Base-by-base conservation (phyloP, 1,140 invertebrate genomes). In the Rhopalosiphum maidis region DNA sequence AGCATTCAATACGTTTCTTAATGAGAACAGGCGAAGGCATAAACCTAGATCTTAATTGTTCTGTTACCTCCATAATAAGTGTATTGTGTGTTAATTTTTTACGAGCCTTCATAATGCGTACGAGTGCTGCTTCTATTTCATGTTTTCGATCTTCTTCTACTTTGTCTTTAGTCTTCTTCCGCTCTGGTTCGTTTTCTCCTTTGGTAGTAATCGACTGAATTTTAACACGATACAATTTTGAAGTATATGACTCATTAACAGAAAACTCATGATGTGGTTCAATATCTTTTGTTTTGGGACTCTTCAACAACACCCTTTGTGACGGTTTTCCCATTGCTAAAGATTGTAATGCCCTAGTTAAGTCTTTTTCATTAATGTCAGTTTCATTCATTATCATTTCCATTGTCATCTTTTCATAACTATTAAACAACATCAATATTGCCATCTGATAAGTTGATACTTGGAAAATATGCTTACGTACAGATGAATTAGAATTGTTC, bases 81-180 rank as follows among this genome's bases (percentile, higher is more conserved):
- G 99, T 97, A 95, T 99, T 99, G 95, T 99, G 98, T 96, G 97
- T 96, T 96, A 99, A 97, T 95, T 97, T 97, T 96, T 99, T 99
- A 93, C 99, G 96, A 46, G 98, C 98, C 96, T 99, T 99, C 99
- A 99, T 99, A 94, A 99, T 99, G 94, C 99, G 97, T 87, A 99
- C 99, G 95, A 99, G 99, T 82, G 99, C 99, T 77, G 99, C 99
- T 96, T 99, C 99, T 94, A 99, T 99, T 96, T 99, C 99, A 95
- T 99, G 99, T 95, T 99, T 99, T 94, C 99, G 96, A 96, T 99
- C 99, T 95, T 99, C 99, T 95, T 99, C 99, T 95, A 98, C 97
- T 96, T 99, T 99, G 95, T 97, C 99, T 94, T 99, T 97, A 0
- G 99, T 99, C 96, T 99, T 99, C 95, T 98, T 97, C 94, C 99